These are phyloP conservation scores for Alexandromys fortis DNA, from an alignment of 2,113 vertebrate species.

Conservation along the genomic window DNA sequence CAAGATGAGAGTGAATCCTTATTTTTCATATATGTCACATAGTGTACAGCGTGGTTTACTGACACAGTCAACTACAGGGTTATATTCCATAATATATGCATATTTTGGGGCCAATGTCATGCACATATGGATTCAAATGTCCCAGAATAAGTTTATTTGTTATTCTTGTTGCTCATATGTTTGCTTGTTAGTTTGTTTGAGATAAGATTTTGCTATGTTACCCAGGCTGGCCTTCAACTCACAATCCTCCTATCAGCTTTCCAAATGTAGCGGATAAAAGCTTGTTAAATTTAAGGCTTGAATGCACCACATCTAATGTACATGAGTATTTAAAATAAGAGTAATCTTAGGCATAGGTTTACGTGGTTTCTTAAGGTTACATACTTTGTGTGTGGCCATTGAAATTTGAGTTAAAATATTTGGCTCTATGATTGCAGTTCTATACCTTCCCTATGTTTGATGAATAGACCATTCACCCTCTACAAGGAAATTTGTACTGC, in stretches of 20 bases:
- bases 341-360: background rate
- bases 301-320: background rate
- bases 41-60: background rate
- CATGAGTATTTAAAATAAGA: background rate
- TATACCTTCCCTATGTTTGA: rapidly evolving
- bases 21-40: background rate
- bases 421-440: rapidly evolving
- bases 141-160: background rate
- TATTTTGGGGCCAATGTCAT: background rate
- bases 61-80: background rate
- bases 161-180: background rate
- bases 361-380: background rate
- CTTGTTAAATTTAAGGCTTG: background rate
- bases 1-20: background rate
- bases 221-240: background rate
- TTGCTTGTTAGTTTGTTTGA: background rate
- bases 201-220: background rate
- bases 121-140: background rate
- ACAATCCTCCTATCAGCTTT: background rate
- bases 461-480: background rate
- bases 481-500: background rate
- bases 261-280: background rate
- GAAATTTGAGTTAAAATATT: background rate
- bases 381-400: background rate
- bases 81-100: too few species aligned